Base-by-base conservation (phyloP, 2,797 vertebrate species). In the Ptychobarbus kaznakovi region DNA sequence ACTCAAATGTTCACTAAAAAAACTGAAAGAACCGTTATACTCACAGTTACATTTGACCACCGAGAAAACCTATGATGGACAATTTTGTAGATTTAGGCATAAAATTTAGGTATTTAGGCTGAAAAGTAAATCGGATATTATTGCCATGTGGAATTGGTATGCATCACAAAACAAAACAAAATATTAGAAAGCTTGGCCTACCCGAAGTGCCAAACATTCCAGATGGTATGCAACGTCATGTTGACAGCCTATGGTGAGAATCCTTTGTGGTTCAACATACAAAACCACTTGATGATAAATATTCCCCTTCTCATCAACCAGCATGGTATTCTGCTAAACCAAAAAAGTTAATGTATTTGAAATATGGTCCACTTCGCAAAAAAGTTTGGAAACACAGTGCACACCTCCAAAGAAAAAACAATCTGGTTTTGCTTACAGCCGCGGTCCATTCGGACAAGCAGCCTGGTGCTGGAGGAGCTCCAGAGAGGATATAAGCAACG, bases 401-500 rank as follows among this genome's bases (percentile, higher is more conserved):
- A 69, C 56, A n/a, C 22, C 4, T 16, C 46, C 46, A 49, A 75
- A 20, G 2, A 51, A 20, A 10, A 51, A 75, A 35, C n/a, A 9
- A 58, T 40, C 3, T 40, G 74, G 9, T 1, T 78, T 4, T 75
- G 12, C 7, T 42, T 61, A 63, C 56, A 79, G 1, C n/a, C 10
- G 76, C 25, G 9, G 56, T 44, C 76, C 56, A 63, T 44, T 63
- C 22, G 0, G 13, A 1, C 10, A 25, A 7, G 53, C 76, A 78
- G 35, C 3, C 56, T 28, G 22, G 35, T 28, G 22, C 20, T 16
- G 32, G 42, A 3, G n/a, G 61, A 32, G 28, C 38, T 58, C 61
- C 56, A 28, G 76, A 78, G 76, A 78, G 63, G 8, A 78, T 16
- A 63, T 78, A 78, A 42, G 38, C 38, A 25, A 78, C 53, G 16